These are phyloP conservation scores for Biston betularia DNA, from an alignment of 2,888 invertebrate species.

Conservation along the genomic window DNA sequence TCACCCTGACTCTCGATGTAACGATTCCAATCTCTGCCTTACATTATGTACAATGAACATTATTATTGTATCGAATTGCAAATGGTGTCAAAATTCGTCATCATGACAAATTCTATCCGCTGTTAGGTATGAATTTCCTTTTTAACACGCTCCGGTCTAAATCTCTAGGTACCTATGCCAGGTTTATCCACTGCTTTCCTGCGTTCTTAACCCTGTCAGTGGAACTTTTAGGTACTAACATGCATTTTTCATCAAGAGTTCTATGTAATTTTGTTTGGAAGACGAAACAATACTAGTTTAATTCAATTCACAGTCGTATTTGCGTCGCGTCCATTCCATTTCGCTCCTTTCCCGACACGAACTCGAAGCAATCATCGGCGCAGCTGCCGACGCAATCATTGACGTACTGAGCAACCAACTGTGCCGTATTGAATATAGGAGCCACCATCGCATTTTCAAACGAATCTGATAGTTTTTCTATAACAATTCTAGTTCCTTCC, in stretches of 20 bases:
- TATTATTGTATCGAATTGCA: too few species aligned
- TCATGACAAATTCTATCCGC: too few species aligned
- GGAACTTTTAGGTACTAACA: too few species aligned
- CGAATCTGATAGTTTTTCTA: background rate
- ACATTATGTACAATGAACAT: too few species aligned
- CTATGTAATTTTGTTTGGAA: constrained; percentile 1
- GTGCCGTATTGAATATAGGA: background rate
- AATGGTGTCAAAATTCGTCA: too few species aligned
- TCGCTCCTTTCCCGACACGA: constrained; percentile 39
- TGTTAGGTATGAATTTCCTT: too few species aligned
- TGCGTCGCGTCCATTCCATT: constrained; percentile 47
- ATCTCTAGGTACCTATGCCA: too few species aligned
- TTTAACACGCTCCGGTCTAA: too few species aligned
- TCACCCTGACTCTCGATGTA: too few species aligned
- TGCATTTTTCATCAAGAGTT: background rate
- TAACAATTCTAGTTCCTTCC: background rate
- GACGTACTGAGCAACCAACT: constrained; percentile 1
- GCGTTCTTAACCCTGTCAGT: too few species aligned
- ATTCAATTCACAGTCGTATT: constrained; percentile 42
- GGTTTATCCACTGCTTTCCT: too few species aligned
- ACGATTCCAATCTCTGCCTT: too few species aligned
- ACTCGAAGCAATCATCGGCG: constrained; percentile 52
- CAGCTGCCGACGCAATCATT: constrained; percentile 47
- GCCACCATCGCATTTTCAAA: background rate
- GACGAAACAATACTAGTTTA: constrained; percentile 32